These are phyloP conservation scores for Nesogale talazaci DNA, from an alignment of 2,113 vertebrate species.

Conservation along the genomic window DNA sequence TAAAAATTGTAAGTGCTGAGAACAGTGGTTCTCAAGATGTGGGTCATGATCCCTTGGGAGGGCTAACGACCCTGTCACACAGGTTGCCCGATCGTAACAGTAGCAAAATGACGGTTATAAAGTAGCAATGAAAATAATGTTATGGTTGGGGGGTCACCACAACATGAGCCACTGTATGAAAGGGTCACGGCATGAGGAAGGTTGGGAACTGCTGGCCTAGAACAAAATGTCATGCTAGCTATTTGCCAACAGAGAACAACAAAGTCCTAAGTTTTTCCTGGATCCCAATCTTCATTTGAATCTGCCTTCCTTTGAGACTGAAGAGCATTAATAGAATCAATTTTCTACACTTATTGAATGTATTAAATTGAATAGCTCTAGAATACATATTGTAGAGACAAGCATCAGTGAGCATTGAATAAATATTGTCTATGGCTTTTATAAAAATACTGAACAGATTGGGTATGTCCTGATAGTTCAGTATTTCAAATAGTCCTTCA, in stretches of 20 bases:
- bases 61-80: too few species aligned
- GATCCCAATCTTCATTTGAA: slow-evolving; percentile 6
- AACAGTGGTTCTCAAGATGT: too few species aligned
- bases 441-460: not conserved
- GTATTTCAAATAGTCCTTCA: not conserved
- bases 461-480: not conserved
- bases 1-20: not conserved
- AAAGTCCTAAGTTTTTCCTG: not conserved
- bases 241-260: not conserved
- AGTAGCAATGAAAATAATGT: too few species aligned
- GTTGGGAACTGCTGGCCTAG: too few species aligned
- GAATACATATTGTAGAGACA: not conserved
- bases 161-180: too few species aligned
- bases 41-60: too few species aligned
- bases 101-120: too few species aligned
- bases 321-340: slow-evolving; percentile 11
- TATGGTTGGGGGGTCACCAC: too few species aligned
- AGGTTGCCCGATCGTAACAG: too few species aligned
- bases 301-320: not conserved
- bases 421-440: slow-evolving; percentile 23
- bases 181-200: too few species aligned
- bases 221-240: not conserved
- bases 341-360: slow-evolving; percentile 38
- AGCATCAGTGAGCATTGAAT: not conserved
- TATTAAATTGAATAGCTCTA: not conserved